Percentiles rank a stretch among this genome's conserved stretches.
Conservation (phyloP, 2,888 invertebrate species). For the Nysson spinosus region DNA sequence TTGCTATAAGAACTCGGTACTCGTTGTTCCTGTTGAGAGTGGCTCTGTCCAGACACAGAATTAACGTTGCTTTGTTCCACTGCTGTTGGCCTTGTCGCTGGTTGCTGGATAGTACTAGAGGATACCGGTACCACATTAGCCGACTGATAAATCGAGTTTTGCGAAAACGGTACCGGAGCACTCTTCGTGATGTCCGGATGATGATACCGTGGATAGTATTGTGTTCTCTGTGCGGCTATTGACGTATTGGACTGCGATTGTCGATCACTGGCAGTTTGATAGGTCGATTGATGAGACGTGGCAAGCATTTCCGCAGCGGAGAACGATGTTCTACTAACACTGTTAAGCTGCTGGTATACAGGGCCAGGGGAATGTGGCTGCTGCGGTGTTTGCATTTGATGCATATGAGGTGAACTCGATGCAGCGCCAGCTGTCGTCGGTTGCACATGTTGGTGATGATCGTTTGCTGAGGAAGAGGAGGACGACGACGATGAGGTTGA, state of each 20-base stretch:
- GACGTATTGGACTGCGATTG: conserved; percentile 42
- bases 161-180: conserved; percentile 69
- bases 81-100: conserved; percentile 60
- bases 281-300: conserved; percentile 57
- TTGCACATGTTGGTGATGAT: conserved; percentile 32
- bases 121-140: conserved; percentile 73
- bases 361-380: conserved; percentile 64
- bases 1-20: conserved; percentile 54
- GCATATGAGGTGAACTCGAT: conserved; percentile 56
- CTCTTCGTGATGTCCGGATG: conserved; percentile 74
- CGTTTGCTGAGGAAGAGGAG: conserved; percentile 29
- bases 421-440: conserved; percentile 19
- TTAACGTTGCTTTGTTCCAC: conserved; percentile 50
- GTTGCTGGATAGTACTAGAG: conserved; percentile 65
- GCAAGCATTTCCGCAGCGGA: conserved; percentile 60
- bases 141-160: conserved; percentile 66
- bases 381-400: conserved; percentile 65
- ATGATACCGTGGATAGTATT: conserved; percentile 74
- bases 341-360: conserved; percentile 70
- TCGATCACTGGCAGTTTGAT: conserved; percentile 55
- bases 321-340: conserved; percentile 63
- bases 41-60: conserved; percentile 33
- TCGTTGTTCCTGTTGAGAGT: conserved; percentile 58
- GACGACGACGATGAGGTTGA: conserved; percentile 22
- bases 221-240: conserved; percentile 66